A percentile compares a stretch with the other conserved stretches of the same genome.
These are phyloP conservation scores for Helicorthomorpha holstii DNA, from an alignment of 1,140 invertebrate genomes.

Conservation along the genomic window DNA sequence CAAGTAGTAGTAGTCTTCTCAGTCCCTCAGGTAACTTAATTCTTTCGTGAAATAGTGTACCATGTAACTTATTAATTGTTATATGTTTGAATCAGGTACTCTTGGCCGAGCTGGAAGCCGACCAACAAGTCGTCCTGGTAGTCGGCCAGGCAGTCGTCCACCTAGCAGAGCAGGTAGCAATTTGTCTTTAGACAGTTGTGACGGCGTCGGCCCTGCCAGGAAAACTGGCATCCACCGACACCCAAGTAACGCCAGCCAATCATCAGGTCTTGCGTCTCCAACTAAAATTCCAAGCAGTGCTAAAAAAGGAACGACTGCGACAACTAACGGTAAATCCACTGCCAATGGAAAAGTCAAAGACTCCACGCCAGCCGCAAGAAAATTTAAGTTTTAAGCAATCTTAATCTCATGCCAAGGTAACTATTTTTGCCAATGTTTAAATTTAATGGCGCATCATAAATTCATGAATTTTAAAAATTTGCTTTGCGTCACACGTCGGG, in stretches of 20 bases:
- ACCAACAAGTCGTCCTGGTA: conserved; percentile 39
- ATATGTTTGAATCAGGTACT: neutral
- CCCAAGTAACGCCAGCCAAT: neutral
- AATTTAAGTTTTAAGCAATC: too few relatives aligned
- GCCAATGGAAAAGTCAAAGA: too few relatives aligned
- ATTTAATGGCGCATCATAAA: too few relatives aligned
- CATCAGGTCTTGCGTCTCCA: neutral
- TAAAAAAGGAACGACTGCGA: too few relatives aligned
- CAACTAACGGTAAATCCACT: too few relatives aligned
- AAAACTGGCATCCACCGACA: neutral
- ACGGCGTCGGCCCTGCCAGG: conserved; percentile 12
- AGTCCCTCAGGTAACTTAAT: conserved; percentile 13
- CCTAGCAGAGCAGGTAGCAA: conserved; percentile 84
- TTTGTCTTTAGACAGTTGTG: conserved; percentile 52
- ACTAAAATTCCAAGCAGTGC: neutral
- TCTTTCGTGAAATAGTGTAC: neutral
- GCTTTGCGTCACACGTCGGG: too few relatives aligned
- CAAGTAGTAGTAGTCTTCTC: conserved; percentile 13
- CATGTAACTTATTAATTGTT: too few relatives aligned
- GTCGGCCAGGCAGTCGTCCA: conserved; percentile 43
- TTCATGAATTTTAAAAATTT: too few relatives aligned
- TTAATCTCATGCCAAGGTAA: too few relatives aligned
- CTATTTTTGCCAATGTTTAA: too few relatives aligned
- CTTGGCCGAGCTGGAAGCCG: conserved; percentile 32
- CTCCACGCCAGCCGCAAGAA: too few relatives aligned